A percentile compares a stretch with the other conserved stretches of the same genome.
Evolutionary conservation across 1,140 invertebrate species (phyloP).

Genomic region (Aphaenogaster floridana): DNA sequence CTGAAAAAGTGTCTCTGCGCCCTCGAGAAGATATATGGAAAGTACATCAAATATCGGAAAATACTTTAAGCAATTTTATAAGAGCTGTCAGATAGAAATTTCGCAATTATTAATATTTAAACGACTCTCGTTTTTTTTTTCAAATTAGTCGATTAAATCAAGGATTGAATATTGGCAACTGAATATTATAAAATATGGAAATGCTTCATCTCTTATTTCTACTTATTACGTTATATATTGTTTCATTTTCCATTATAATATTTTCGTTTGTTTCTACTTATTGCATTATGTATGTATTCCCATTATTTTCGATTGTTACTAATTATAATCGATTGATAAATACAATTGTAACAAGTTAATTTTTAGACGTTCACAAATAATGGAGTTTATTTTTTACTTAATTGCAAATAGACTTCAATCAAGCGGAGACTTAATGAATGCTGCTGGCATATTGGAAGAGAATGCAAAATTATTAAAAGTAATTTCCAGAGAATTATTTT

Average conservation of each 20-base stretch:
- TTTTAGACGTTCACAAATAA: not conserved
- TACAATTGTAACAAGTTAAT: not conserved
- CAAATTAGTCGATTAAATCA: not conserved
- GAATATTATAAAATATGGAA: conserved; percentile 1
- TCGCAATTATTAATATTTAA: conserved; percentile 4
- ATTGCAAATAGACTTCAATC: not conserved
- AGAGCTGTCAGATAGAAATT: not conserved
- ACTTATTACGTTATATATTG: conserved; percentile 3
- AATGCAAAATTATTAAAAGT: conserved; percentile 11
- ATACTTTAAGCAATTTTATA: conserved; percentile 7
- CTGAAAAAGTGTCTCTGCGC: not conserved
- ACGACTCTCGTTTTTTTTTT: not conserved
- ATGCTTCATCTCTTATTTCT: conserved; percentile 34
- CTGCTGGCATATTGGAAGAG: not conserved
- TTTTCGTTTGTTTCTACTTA: conserved; percentile 7
- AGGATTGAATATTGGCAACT: conserved; percentile 20
- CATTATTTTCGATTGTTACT: no score
- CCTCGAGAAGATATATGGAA: not conserved
- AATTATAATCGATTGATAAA: not conserved
- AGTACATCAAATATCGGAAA: not conserved
- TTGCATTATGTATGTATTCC: no score
- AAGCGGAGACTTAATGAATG: not conserved
- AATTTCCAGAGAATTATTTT: conserved; percentile 12
- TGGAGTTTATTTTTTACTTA: not conserved
- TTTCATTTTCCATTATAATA: not conserved